Evolutionary conservation across 2,113 vertebrate species (phyloP), one percentile per base, ranked within the genome.

Genomic region (human): DNA sequence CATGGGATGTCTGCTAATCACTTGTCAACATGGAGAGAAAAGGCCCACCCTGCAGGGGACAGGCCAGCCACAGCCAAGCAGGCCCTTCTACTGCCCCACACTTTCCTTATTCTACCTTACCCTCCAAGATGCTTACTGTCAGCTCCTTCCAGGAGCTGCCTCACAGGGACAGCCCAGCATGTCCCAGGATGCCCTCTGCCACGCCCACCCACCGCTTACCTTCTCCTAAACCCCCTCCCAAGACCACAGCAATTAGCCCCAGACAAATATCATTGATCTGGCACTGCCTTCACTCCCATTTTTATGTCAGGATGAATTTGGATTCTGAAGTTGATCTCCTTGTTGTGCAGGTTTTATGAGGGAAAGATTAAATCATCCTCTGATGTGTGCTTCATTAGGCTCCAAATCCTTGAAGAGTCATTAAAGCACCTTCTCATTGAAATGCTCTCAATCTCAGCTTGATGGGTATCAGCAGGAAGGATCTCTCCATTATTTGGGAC

Each of bases 401-500:
- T 98, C 92, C 98, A 98, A 98, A 98, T 98, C 98, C 98, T 98
- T 97, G 97, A 98, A 98, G 98, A 98, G 98, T 98, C 95, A 30
- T 98, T 98, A 98, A 98, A 52, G 8, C 98, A 96, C 92, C 96
- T 98, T 96, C 87, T 98, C 98, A 98, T 30, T 97, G 98, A 98
- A 98, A 98, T 97, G 98, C 89, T 98, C 96, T 98, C 98, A 90
- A 97, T 98, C 98, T 98, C 76, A 64, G 7, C 97, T 96, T 93
- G 97, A 97, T 91, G 27, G 94, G n/a, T 98, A 98, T 98, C 91
- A 43, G 97, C 93, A 93, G 92, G 91, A 98, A 98, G 97, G 98
- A 98, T 98, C 97, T 98, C 97, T 95, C 97, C 93, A 97, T 98
- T 98, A 98, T 95, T 97, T 97, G 97, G 94, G 93, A 98, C 92